A percentile compares a stretch with the other conserved stretches of the same genome.
phyloP scores from a whole-genome alignment of 2,797 vertebrate genomes.

The Prunella strophiata region DNA sequence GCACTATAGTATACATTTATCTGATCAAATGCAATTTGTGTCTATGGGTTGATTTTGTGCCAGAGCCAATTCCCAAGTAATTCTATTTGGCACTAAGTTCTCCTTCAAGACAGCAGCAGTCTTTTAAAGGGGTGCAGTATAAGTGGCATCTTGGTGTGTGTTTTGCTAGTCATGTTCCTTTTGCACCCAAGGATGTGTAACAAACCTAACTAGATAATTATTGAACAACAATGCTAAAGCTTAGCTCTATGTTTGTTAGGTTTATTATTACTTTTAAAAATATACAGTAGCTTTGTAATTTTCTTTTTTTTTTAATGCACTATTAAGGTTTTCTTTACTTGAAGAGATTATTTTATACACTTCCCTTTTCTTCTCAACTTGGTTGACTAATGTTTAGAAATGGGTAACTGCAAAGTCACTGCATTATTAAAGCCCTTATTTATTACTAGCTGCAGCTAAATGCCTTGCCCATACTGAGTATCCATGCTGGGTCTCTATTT shows the following conservation, averaged over 20 bases:
- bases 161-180: background rate
- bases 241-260: background rate
- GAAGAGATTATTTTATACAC: background rate
- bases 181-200: background rate
- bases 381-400: conserved; percentile 11
- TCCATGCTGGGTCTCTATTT: conserved; percentile 41
- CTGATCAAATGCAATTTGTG: conserved; percentile 47
- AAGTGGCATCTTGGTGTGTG: background rate
- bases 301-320: background rate
- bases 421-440: conserved; percentile 20
- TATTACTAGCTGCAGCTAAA: conserved; percentile 1
- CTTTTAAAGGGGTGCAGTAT: background rate
- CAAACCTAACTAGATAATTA: background rate
- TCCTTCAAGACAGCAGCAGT: background rate
- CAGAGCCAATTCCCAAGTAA: conserved; percentile 31
- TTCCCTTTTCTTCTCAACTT: background rate
- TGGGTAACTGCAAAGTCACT: background rate
- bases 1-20: background rate
- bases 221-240: background rate
- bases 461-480: conserved; percentile 1
- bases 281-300: background rate
- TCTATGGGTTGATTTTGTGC: conserved; percentile 51
- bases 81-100: background rate
- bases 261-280: background rate
- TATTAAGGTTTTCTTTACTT: background rate